Evolutionary conservation across 1,140 invertebrate species (phyloP).

Genomic region (Drosophila jambulina): DNA sequence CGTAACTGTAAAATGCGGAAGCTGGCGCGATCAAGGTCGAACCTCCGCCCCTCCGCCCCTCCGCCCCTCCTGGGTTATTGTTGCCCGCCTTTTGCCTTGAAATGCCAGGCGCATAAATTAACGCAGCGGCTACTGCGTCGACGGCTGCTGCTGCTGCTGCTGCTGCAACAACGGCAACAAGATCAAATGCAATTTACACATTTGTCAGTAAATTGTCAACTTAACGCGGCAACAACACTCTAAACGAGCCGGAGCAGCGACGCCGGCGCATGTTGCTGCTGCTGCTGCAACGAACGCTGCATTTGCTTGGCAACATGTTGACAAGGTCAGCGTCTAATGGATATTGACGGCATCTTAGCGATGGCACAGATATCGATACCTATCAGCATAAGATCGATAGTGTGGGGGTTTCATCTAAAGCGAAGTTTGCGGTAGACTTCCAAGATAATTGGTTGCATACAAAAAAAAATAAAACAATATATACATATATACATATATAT

Average conservation of each 20-base stretch:
- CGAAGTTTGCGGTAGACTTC: not conserved
- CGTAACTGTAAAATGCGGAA: conserved; percentile 65
- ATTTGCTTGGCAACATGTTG: conserved; percentile 76
- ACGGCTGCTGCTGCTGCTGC: conserved; percentile 3
- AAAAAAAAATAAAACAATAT: too few relatives aligned
- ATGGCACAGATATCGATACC: conserved; percentile 2
- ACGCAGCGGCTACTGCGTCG: conserved; percentile 46
- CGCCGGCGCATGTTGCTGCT: conserved; percentile 45
- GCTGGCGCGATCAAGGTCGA: conserved; percentile 61
- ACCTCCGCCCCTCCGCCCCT: too few relatives aligned
- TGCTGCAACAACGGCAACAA: conserved; percentile 58
- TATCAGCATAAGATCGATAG: not conserved
- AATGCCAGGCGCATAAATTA: conserved; percentile 78
- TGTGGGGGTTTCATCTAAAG: not conserved
- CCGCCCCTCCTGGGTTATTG: conserved; percentile 5
- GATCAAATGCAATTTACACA: conserved; percentile 84
- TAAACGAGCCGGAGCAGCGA: conserved; percentile 58
- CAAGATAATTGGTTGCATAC: not conserved
- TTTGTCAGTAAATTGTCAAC: conserved; percentile 85
- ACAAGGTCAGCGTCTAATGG: conserved; percentile 82
- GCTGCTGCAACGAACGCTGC: conserved; percentile 39
- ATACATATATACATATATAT: too few relatives aligned
- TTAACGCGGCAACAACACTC: conserved; percentile 68
- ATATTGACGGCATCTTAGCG: conserved; percentile 62
- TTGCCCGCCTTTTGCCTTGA: conserved; percentile 49